These are phyloP conservation scores for Papilio glaucus DNA, from an alignment of 1,140 invertebrate genomes.

Conservation along the genomic window DNA sequence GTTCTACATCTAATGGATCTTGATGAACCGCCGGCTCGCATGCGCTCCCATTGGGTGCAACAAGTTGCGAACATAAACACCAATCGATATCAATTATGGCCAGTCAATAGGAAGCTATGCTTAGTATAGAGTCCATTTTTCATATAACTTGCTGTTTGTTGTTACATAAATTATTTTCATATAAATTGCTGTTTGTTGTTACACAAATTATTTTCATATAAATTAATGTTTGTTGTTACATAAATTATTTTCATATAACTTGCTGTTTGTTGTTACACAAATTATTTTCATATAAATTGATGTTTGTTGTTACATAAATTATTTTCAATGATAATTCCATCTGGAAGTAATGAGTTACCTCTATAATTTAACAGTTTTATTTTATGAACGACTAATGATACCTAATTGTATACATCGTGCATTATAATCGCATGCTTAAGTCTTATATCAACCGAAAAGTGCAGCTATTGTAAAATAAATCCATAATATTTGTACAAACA, in stretches of 20 bases:
- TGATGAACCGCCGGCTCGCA: conserved; percentile 17
- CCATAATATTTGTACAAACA: background rate
- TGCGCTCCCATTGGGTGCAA: conserved; percentile 24
- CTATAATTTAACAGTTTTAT: no score
- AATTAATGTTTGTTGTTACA: background rate
- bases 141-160: background rate
- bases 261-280: no score
- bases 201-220: background rate
- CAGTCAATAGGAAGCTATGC: conserved; percentile 21
- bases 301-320: no score
- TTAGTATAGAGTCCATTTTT: background rate
- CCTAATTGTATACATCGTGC: no score
- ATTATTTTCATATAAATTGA: background rate
- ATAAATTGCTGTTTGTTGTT: background rate
- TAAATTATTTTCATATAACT: background rate
- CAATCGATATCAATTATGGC: conserved; percentile 36
- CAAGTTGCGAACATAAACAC: conserved; percentile 26
- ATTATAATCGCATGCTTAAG: no score
- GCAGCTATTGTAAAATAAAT: background rate
- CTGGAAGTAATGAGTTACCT: no score
- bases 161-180: background rate
- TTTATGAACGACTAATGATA: no score
- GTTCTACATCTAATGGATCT: conserved; percentile 17
- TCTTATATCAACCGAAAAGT: background rate
- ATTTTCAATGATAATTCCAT: no score